Evolutionary conservation across 2,888 invertebrate species (phyloP).

Genomic region (Heliothis peltigera): DNA sequence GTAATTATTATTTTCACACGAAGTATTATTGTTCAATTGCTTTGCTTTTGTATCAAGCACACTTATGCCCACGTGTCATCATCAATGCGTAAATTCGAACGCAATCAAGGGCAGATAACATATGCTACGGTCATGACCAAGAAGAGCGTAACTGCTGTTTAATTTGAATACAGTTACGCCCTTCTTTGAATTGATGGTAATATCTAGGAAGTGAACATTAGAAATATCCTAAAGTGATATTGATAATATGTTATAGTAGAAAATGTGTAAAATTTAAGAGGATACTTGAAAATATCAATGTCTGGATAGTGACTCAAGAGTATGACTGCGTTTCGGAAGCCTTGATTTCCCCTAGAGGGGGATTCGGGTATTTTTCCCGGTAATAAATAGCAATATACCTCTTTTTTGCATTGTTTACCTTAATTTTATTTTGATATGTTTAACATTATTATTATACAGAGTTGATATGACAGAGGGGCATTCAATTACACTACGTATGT

Average conservation of each 20-base stretch:
- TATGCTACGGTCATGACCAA: not conserved
- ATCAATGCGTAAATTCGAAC: slow-evolving; percentile 4
- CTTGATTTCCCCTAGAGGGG: slow-evolving; percentile 2
- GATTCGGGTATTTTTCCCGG: slow-evolving; percentile 44
- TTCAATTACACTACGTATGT: no score
- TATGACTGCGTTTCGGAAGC: slow-evolving; percentile 1
- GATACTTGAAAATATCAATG: not conserved
- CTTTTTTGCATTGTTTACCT: not conserved
- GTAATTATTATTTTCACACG: not conserved
- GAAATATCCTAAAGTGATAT: slow-evolving; percentile 16
- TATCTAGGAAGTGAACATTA: not conserved
- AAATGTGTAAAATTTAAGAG: slow-evolving; percentile 21
- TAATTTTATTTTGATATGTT: no score
- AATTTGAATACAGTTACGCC: no score
- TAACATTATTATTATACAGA: no score
- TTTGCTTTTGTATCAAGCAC: slow-evolving; percentile 4
- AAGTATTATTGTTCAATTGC: not conserved
- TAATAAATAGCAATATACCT: not conserved
- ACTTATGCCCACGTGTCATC: slow-evolving; percentile 14
- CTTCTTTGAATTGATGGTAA: not conserved
- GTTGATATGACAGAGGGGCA: no score
- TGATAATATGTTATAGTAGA: slow-evolving; percentile 13
- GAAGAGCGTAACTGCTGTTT: no score
- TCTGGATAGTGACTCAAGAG: slow-evolving; percentile 22
- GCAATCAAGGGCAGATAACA: slow-evolving; percentile 26